These are phyloP conservation scores for Augochlora pura DNA, from an alignment of 1,140 invertebrate species.

Conservation along the genomic window DNA sequence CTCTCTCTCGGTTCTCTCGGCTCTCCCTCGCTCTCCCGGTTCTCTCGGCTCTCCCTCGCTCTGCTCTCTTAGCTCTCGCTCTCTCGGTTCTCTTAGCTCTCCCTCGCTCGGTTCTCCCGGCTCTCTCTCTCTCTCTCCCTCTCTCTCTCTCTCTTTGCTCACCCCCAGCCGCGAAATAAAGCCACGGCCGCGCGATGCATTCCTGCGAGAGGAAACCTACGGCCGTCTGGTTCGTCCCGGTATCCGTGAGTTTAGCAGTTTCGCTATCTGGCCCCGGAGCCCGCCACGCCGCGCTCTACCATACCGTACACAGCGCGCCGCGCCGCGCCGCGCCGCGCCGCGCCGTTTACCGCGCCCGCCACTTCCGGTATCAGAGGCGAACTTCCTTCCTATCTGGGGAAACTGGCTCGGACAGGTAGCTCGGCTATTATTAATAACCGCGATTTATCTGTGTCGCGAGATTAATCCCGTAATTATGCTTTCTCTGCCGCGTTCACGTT, in stretches of 20 bases:
- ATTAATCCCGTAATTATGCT: slow-evolving; percentile 7
- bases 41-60: too few relatives aligned
- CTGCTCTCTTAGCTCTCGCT: too few relatives aligned
- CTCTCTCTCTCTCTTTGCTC: too few relatives aligned
- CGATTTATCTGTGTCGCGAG: slow-evolving; percentile 16
- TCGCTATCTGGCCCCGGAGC: slow-evolving; percentile 14
- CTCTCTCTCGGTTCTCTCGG: too few relatives aligned
- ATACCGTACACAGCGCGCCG: too few relatives aligned
- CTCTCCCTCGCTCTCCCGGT: too few relatives aligned
- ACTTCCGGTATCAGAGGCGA: slow-evolving; percentile 10
- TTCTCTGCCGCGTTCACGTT: not conserved
- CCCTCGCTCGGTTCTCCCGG: too few relatives aligned
- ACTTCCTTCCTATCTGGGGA: slow-evolving; percentile 33
- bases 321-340: too few relatives aligned
- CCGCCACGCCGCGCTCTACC: not conserved
- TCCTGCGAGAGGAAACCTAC: slow-evolving; percentile 18
- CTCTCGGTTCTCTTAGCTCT: too few relatives aligned
- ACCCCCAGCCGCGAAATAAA: not conserved
- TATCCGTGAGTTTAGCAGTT: slow-evolving; percentile 12
- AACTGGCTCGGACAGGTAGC: slow-evolving; percentile 24
- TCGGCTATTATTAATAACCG: slow-evolving; percentile 25
- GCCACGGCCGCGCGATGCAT: not conserved
- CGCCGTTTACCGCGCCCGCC: slow-evolving; percentile 19
- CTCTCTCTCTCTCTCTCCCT: too few relatives aligned
- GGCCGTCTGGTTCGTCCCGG: not conserved